Base-by-base conservation (phyloP, 2,797 vertebrate species). In the Sciurus carolinensis region DNA sequence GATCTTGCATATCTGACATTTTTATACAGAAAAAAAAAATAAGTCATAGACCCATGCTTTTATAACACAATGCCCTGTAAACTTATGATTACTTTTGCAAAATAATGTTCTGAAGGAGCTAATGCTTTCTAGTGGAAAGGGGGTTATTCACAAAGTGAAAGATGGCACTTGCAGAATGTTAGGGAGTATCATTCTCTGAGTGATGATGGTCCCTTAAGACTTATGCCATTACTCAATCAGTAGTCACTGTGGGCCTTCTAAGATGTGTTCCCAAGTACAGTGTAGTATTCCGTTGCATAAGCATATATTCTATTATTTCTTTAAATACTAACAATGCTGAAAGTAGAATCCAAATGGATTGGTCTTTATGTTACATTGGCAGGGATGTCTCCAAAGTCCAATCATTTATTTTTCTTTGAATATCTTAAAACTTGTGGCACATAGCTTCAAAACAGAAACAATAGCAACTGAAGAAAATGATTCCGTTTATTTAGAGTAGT, bases 101-200 rank as follows among this genome's bases (percentile, higher is more conserved):
- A 97, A 97, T 95, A 96, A 97, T 97, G 98, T 98, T 98, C 97
- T 95, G 87, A 97, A 91, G 85, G 84, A 97, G 81, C 90, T 98
- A 98, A 98, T 98, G 97, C 98, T 98, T 98, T 98, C 95, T 97
- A 97, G 94, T 97, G 97, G 98, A 93, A 97, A 98, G 97, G 96
- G 80, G 80, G 81, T 88, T 98, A 97, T 97, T 97, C 88, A 96
- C 95, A 97, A 97, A 80, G 28, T 36, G 71, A 52, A 97, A 97
- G 95, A 96, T 88, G 97, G 87, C 44, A 96, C 87, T 98, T 95
- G 57, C 96, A 97, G 91, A 97, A 93, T 98, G 98, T 98, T 95
- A 97, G 96, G 91, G 76, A 96, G 47, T 66, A 90, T 96, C 98
- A 81, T 76, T 98, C 87, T 97, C 72, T 91, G 72, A 96, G 73